These are phyloP conservation scores for Cinara cedri DNA, from an alignment of 2,888 invertebrate species.

Conservation along the genomic window DNA sequence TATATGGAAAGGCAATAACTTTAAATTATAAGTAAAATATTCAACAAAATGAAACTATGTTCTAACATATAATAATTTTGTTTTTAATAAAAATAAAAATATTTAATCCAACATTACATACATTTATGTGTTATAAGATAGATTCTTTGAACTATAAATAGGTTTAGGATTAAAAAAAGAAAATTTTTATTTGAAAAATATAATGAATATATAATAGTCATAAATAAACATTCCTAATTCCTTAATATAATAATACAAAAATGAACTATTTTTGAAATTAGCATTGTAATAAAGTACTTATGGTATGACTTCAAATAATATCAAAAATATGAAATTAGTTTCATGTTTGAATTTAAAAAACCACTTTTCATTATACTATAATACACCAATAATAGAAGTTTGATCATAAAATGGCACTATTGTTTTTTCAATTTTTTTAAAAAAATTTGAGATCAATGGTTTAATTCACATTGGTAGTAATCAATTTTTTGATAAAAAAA, in stretches of 20 bases:
- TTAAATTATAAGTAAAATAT: conserved; percentile 9
- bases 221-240: too few species aligned
- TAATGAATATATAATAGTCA: neutral
- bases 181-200: neutral
- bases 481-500: conserved; percentile 36
- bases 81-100: conserved; percentile 25
- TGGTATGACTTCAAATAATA: too few species aligned
- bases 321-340: neutral
- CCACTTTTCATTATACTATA: neutral
- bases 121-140: neutral
- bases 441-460: conserved; percentile 50
- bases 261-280: too few species aligned
- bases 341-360: neutral
- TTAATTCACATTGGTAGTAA: conserved; percentile 25
- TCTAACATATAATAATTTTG: conserved; percentile 4
- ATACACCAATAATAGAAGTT: conserved; percentile 20
- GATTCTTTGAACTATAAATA: neutral
- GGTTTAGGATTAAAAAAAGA: neutral
- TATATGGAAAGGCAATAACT: conserved; percentile 20
- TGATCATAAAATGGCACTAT: conserved; percentile 40
- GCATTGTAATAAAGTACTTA: too few species aligned
- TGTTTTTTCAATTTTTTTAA: conserved; percentile 27
- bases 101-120: conserved; percentile 19
- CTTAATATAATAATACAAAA: too few species aligned
- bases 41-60: neutral